Evolutionary conservation across 2,888 invertebrate species (phyloP).

Genomic region (Trissoscelio sp.): DNA sequence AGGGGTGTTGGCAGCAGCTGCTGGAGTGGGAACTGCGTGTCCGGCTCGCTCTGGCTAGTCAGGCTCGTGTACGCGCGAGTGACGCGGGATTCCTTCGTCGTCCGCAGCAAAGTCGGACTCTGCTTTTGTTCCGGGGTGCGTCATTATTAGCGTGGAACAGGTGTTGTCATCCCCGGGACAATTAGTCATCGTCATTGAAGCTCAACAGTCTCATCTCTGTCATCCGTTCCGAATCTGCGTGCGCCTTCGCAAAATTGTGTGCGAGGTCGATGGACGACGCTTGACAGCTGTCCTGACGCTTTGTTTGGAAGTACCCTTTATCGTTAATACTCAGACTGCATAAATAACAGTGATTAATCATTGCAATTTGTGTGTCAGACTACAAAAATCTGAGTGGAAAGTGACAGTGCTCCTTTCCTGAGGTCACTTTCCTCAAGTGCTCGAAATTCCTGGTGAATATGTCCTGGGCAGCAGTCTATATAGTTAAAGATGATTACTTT

Average conservation of each 20-base stretch:
- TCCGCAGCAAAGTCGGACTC: slow-evolving; percentile 33
- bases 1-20: slow-evolving; percentile 10
- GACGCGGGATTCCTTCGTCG: slow-evolving; percentile 59
- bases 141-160: slow-evolving; percentile 24
- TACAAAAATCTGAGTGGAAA: too few relatives aligned
- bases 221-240: not conserved
- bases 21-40: slow-evolving; percentile 64
- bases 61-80: slow-evolving; percentile 68
- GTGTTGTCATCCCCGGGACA: slow-evolving; percentile 35
- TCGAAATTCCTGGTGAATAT: too few relatives aligned
- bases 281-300: slow-evolving; percentile 45
- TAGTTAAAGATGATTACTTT: too few relatives aligned
- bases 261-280: slow-evolving; percentile 44
- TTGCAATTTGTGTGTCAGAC: too few relatives aligned
- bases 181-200: too few relatives aligned
- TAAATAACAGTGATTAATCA: too few relatives aligned
- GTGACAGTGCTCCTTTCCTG: too few relatives aligned
- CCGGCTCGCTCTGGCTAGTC: slow-evolving; percentile 59
- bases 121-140: slow-evolving; percentile 54
- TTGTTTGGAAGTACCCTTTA: slow-evolving; percentile 27
- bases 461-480: too few relatives aligned
- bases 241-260: not conserved
- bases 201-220: too few relatives aligned
- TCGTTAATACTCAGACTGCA: too few relatives aligned
- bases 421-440: too few relatives aligned